These are phyloP conservation scores for Intellagama lesueurii DNA, from an alignment of 2,797 vertebrate species.

Conservation along the genomic window DNA sequence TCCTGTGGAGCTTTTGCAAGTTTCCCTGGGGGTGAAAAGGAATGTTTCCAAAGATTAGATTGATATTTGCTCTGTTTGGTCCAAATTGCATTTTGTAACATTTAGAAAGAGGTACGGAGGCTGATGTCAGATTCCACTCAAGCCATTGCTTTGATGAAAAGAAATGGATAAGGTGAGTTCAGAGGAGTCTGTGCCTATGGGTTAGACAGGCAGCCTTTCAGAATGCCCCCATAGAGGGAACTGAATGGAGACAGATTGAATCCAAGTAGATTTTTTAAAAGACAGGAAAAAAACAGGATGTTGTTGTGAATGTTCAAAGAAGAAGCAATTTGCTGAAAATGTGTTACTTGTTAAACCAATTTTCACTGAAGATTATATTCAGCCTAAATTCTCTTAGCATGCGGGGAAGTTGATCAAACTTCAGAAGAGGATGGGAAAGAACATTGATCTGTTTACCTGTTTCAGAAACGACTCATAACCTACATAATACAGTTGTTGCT, in stretches of 20 bases:
- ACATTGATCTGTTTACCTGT: conserved; percentile 15
- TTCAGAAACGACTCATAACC: conserved; percentile 7
- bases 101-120: conserved; percentile 42
- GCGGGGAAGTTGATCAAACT: background rate
- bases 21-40: conserved; percentile 3
- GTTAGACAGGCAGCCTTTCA: conserved; percentile 38
- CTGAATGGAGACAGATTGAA: conserved; percentile 52
- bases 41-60: conserved; percentile 41
- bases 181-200: conserved; percentile 31
- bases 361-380: conserved; percentile 41
- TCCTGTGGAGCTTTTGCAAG: conserved; percentile 1
- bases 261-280: conserved; percentile 36
- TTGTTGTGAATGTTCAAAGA: conserved; percentile 55
- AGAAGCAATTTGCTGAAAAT: conserved; percentile 60
- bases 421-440: background rate
- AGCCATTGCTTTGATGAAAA: conserved; percentile 44
- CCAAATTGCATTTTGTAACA: conserved; percentile 49
- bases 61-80: conserved; percentile 48
- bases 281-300: conserved; percentile 35
- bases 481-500: background rate
- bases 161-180: conserved; percentile 48
- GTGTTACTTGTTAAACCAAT: conserved; percentile 42
- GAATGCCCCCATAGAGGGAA: conserved; percentile 29
- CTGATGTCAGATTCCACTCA: conserved; percentile 39
- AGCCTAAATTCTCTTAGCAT: conserved; percentile 19